phyloP scores from a whole-genome alignment of 1,140 invertebrate genomes.

The Hyposmocoma kahamanoa region DNA sequence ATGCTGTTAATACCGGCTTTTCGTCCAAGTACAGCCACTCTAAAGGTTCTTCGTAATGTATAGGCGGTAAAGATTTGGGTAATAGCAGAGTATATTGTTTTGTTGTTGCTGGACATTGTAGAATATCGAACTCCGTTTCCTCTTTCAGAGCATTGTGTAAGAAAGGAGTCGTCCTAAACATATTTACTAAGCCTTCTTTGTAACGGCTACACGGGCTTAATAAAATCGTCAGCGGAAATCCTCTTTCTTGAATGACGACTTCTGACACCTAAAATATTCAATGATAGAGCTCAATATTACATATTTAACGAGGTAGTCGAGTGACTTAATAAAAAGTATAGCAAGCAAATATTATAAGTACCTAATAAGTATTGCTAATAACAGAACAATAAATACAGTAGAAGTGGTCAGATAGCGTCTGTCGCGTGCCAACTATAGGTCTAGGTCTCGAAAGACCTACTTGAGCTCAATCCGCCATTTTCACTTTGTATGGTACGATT shows the following conservation, averaged over 20 bases:
- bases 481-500: too few species aligned
- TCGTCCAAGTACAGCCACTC: constrained; percentile 55
- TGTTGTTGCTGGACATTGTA: constrained; percentile 33
- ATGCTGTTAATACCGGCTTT: constrained; percentile 33
- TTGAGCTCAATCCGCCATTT: too few species aligned
- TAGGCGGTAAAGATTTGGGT: constrained; percentile 42
- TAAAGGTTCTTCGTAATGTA: constrained; percentile 41
- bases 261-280: constrained; percentile 33
- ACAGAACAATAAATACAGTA: too few species aligned
- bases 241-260: constrained; percentile 17
- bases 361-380: too few species aligned
- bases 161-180: constrained; percentile 35
- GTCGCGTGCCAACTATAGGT: too few species aligned
- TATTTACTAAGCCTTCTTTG: constrained; percentile 40
- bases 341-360: too few species aligned
- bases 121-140: constrained; percentile 37
- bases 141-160: constrained; percentile 43
- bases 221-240: constrained; percentile 54
- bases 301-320: too few species aligned
- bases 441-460: too few species aligned
- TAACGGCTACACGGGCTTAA: constrained; percentile 47
- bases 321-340: too few species aligned
- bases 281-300: too few species aligned
- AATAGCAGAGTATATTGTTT: constrained; percentile 52
- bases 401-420: too few species aligned